phyloP scores from a whole-genome alignment of 1,140 invertebrate genomes.

The Drosophila takahashii region DNA sequence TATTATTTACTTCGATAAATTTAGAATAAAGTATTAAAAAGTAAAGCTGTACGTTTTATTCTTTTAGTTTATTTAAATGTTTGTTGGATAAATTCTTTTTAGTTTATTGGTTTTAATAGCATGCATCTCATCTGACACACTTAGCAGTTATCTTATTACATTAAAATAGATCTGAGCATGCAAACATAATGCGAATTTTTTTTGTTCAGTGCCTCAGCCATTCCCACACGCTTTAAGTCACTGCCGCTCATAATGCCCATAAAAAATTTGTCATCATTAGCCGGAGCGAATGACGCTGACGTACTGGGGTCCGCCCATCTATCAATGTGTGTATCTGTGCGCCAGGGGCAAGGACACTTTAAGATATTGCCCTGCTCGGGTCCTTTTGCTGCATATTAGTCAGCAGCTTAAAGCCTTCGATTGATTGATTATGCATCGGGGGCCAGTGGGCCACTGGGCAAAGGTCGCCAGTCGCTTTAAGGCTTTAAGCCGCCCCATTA shows the following conservation, averaged over 20 bases:
- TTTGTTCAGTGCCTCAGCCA: conserved; percentile 7
- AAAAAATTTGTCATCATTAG: conserved; percentile 84
- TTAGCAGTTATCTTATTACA: too few relatives aligned
- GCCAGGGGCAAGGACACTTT: conserved; percentile 57
- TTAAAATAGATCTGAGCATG: too few relatives aligned
- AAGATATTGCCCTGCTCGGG: conserved; percentile 57
- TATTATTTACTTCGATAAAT: too few relatives aligned
- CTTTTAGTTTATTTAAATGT: too few relatives aligned
- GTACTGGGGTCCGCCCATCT: conserved; percentile 59
- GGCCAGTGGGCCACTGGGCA: conserved; percentile 37
- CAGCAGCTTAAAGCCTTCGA: conserved; percentile 77
- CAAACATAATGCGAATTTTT: too few relatives aligned
- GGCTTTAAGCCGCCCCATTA: conserved; percentile 76
- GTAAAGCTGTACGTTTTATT: too few relatives aligned
- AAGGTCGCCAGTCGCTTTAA: conserved; percentile 60
- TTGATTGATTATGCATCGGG: conserved; percentile 74
- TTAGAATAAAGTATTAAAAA: too few relatives aligned
- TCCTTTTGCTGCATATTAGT: conserved; percentile 66
- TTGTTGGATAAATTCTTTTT: too few relatives aligned
- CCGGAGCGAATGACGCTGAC: conserved; percentile 53
- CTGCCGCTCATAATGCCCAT: conserved; percentile 76
- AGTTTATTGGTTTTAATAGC: too few relatives aligned
- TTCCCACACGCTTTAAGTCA: conserved; percentile 70
- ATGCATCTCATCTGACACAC: too few relatives aligned
- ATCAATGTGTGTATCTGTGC: conserved; percentile 58